Percentiles rank a stretch among this genome's conserved stretches.
Conservation (phyloP, 37 sponge, comb jelly and placozoan species). For the Dysidea cf. avara region DNA sequence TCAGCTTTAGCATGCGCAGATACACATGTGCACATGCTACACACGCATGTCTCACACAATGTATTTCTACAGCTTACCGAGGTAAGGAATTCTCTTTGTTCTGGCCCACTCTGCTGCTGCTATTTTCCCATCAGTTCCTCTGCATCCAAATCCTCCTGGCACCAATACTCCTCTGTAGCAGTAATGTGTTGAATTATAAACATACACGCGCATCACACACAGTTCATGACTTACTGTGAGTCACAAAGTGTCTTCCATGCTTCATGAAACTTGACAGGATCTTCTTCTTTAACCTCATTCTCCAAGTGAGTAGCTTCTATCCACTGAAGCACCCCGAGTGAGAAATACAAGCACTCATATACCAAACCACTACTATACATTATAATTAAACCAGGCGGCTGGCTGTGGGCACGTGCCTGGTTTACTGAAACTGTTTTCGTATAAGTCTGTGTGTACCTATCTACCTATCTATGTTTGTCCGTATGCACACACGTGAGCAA, state of each 20-base stretch:
- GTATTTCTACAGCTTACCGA: no score
- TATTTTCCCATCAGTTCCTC: conserved; percentile 91
- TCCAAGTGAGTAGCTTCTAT: conserved; percentile 89
- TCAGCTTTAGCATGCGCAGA: no score
- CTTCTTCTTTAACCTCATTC: conserved; percentile 23
- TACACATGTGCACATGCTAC: neutral
- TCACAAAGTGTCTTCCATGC: conserved; percentile 79
- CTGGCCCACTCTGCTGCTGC: conserved; percentile 72
- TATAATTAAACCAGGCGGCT: no score
- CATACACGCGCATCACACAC: conserved; percentile 7
- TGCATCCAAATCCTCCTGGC: conserved; percentile 88
- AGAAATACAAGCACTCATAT: no score
- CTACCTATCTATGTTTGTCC: no score
- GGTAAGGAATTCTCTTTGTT: conserved; percentile 42
- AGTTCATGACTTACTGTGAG: conserved; percentile 45
- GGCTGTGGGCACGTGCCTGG: no score
- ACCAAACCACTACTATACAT: no score
- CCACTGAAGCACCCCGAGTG: no score
- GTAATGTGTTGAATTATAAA: neutral
- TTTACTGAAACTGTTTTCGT: no score
- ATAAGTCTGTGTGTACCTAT: no score
- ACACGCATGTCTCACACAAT: no score
- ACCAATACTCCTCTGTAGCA: conserved; percentile 71
- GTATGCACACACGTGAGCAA: no score
- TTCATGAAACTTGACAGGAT: conserved; percentile 80